phyloP scores from a whole-genome alignment of 2,797 vertebrate species.

The Phoebastria nigripes region DNA sequence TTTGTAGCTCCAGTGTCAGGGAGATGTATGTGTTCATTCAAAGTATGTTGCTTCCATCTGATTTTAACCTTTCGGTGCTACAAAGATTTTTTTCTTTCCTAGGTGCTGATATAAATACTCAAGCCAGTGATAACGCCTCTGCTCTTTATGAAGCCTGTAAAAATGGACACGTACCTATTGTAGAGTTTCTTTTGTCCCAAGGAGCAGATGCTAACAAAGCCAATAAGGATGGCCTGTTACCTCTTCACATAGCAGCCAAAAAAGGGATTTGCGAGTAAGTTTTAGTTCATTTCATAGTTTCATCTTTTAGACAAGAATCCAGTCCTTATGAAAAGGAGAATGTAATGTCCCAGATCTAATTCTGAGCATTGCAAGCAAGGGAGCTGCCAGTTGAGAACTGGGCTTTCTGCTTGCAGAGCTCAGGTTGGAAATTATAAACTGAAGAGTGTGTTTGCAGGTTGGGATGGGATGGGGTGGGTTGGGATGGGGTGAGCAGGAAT shows the following conservation, averaged over 20 bases:
- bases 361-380: background rate
- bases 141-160: constrained; percentile 90
- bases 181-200: constrained; percentile 83
- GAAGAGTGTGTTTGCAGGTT: background rate
- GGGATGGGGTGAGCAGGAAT: background rate
- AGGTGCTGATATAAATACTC: constrained; percentile 91
- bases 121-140: constrained; percentile 85
- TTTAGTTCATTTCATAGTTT: background rate
- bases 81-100: background rate
- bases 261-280: constrained; percentile 85
- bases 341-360: background rate
- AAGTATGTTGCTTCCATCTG: background rate
- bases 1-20: background rate
- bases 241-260: constrained; percentile 89
- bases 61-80: background rate
- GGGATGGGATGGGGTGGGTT: background rate
- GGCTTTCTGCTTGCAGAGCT: background rate
- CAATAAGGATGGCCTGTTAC: constrained; percentile 84
- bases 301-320: background rate
- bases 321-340: background rate
- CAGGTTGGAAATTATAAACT: background rate
- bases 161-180: constrained; percentile 81
- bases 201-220: constrained; percentile 91
- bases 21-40: background rate
- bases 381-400: background rate